These are phyloP conservation scores for Pangasianodon gigas DNA, from an alignment of 2,113 vertebrate genomes.

Conservation along the genomic window DNA sequence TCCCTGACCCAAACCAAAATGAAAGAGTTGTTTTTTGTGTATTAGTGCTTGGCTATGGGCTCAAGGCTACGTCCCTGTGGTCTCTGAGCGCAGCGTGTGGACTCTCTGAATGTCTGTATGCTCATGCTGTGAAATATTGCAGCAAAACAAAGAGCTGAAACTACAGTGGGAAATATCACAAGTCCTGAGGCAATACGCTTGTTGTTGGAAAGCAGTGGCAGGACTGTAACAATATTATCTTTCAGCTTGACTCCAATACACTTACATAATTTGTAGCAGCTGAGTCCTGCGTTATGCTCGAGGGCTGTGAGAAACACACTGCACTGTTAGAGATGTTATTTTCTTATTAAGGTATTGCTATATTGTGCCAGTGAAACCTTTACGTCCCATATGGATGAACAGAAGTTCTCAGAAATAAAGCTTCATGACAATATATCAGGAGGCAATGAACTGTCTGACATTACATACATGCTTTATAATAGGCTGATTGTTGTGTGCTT, in stretches of 20 bases:
- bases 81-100: conserved; percentile 20
- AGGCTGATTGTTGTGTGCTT: neutral
- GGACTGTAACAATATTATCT: conserved; percentile 29
- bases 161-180: conserved; percentile 15
- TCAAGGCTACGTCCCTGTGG: conserved; percentile 30
- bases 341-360: conserved; percentile 22
- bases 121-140: conserved; percentile 29
- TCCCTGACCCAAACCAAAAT: conserved; percentile 8
- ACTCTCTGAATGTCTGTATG: neutral
- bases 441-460: neutral
- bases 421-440: neutral
- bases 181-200: conserved; percentile 10
- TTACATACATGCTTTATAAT: neutral
- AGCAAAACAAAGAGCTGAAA: neutral
- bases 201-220: conserved; percentile 14
- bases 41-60: conserved; percentile 15
- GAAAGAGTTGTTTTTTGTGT: conserved; percentile 13
- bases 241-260: neutral
- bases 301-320: neutral
- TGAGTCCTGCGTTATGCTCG: neutral
- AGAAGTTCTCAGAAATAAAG: conserved; percentile 1
- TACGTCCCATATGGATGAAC: neutral
- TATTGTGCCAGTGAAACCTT: neutral
- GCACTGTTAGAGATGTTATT: conserved; percentile 25
- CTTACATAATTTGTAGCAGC: conserved; percentile 20